Conservation (phyloP, 2,797 vertebrate species). For the Rhodeus uyekii region DNA sequence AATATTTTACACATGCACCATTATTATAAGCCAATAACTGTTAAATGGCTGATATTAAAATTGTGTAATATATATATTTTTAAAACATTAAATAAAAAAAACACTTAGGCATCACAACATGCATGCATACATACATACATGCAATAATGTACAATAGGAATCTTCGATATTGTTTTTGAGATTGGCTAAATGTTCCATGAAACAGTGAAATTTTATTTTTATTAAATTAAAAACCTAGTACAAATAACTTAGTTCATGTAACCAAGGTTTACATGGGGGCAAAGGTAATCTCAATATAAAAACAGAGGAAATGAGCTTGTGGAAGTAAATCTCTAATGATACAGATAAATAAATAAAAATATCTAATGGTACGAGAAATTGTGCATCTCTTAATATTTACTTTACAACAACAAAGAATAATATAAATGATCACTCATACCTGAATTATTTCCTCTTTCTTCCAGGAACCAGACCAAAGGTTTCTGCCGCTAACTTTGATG, state of each 20-base stretch:
- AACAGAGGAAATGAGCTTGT: background rate
- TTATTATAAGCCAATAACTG: background rate
- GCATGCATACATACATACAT: background rate
- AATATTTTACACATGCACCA: background rate
- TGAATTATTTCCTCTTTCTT: conserved; percentile 7
- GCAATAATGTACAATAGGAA: background rate
- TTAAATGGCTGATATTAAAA: background rate
- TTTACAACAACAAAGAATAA: background rate
- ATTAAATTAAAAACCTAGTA: background rate
- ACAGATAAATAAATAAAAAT: background rate
- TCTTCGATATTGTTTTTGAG: background rate
- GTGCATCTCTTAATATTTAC: background rate
- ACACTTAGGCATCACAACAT: background rate
- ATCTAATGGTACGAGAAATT: background rate
- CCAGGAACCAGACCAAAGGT: conserved; percentile 87
- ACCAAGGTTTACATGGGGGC: background rate
- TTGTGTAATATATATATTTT: background rate
- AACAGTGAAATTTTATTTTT: background rate
- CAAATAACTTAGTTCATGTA: too few species aligned
- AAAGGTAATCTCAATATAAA: background rate
- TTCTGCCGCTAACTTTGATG: conserved; percentile 88
- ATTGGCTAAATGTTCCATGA: background rate
- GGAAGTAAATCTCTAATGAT: background rate
- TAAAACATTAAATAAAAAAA: background rate
- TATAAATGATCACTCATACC: background rate